These are phyloP conservation scores for Timema podura DNA, from an alignment of 2,888 invertebrate species.

Conservation along the genomic window DNA sequence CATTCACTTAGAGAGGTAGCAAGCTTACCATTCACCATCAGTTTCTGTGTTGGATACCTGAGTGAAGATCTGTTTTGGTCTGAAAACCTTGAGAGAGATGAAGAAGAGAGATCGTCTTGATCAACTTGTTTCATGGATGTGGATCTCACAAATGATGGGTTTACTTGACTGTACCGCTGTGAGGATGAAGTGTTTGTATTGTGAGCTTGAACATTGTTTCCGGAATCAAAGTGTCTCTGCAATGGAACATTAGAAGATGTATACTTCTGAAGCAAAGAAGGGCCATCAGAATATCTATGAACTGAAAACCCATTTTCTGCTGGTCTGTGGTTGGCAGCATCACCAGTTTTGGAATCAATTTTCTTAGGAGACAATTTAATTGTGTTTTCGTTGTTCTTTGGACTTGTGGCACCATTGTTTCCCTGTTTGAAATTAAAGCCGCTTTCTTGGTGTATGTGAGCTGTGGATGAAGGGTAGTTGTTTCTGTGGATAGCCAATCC, in stretches of 20 bases:
- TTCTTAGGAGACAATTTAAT: neutral
- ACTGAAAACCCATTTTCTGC: constrained; percentile 12
- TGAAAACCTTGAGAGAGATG: constrained; percentile 19
- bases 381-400: constrained; percentile 1
- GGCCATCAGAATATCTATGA: neutral
- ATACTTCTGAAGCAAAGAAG: constrained; percentile 3
- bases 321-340: neutral
- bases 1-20: constrained; percentile 36
- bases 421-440: constrained; percentile 16
- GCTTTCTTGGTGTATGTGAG: constrained; percentile 20
- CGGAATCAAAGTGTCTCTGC: too few relatives aligned
- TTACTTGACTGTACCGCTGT: constrained; percentile 22
- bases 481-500: constrained; percentile 7
- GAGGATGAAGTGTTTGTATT: neutral
- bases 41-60: constrained; percentile 48
- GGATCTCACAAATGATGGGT: constrained; percentile 25
- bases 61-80: constrained; percentile 33
- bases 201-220: too few relatives aligned
- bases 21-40: constrained; percentile 48
- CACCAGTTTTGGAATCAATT: neutral
- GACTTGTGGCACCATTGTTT: constrained; percentile 12
- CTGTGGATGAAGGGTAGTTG: neutral
- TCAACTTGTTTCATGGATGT: constrained; percentile 23
- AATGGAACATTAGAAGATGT: neutral
- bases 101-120: constrained; percentile 1